phyloP scores from a whole-genome alignment of 2,888 invertebrate species.

The Drosophila lacicola region DNA sequence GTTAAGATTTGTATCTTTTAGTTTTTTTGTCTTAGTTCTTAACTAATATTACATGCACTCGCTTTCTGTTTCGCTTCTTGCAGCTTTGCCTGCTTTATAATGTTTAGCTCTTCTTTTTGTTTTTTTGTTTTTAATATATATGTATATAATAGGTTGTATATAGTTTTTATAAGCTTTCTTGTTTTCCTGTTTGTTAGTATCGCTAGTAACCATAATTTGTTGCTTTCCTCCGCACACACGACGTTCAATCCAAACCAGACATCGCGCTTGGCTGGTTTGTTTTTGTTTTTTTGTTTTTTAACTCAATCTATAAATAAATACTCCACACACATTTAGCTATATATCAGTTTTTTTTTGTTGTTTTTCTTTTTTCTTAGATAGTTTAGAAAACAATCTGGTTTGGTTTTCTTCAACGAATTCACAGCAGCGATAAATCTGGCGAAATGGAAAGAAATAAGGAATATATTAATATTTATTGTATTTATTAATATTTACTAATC shows the following conservation, averaged over 20 bases:
- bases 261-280: conserved; percentile 38
- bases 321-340: conserved; percentile 81
- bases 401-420: conserved; percentile 80
- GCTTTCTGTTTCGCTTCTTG: conserved; percentile 11
- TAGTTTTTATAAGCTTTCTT: conserved; percentile 75
- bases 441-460: too few species aligned
- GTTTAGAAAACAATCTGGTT: conserved; percentile 72
- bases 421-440: conserved; percentile 84
- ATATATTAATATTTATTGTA: conserved; percentile 1
- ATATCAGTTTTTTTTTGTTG: conserved; percentile 65
- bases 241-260: conserved; percentile 14
- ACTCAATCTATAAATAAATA: conserved; percentile 76
- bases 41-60: conserved; percentile 72
- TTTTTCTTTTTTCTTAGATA: conserved; percentile 37
- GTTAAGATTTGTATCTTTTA: conserved; percentile 30
- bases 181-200: conserved; percentile 71
- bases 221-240: conserved; percentile 49
- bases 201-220: conserved; percentile 82
- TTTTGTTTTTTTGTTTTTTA: conserved; percentile 5
- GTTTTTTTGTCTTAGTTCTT: conserved; percentile 75
- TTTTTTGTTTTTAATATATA: conserved; percentile 47
- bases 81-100: conserved; percentile 39
- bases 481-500: neutral
- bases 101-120: conserved; percentile 36
- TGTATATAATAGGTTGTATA: conserved; percentile 60